Base-by-base conservation (phyloP, 2,888 invertebrate genomes). In the Limnephilus marmoratus region DNA sequence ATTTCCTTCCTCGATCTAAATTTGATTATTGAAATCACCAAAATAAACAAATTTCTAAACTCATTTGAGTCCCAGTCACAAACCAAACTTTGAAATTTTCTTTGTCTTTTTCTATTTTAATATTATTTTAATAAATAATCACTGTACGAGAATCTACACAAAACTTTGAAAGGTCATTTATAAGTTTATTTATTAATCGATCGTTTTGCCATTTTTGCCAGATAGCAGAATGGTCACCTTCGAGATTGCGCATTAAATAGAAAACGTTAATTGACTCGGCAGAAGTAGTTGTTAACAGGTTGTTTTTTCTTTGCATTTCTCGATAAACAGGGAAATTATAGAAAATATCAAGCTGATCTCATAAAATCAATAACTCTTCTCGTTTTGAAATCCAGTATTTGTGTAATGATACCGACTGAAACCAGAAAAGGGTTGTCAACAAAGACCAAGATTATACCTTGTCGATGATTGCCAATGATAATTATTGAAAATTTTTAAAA, bases 291-390 rank as follows among this genome's bases (percentile, higher is more conserved):
- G 24, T 68, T 68, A 68, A 18, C 68, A 68, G 24, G 68, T 86
- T 37, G 24, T 15, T 89, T 81, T 89, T 89, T 86, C 86, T 86
- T 86, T 86, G 53, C 29, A n/a, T 86, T 49, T 86, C 86, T 49
- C 85, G 37, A 85, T 49, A 49, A 86, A 86, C 86, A 49, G 86
- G 86, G 49, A 86, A 86, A 86, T 49, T 45, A 45, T 45, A 24
- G n/a, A 49, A 86, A 86, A 49, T 86, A 86, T 86, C n/a, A 12
- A 3, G 37, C 86, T 86, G 86, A 86, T 86, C 86, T 86, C 86
- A 86, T 86, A 86, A 49, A 86, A 86, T 29, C 45, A 49, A 86
- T 86, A 45, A 13, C 15, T 86, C 49, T 86, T 53, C 86, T 86
- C n/a, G 45, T 45, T 86, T 86, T 7, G 53, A 29, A 49, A 45